These are phyloP conservation scores for Sinocyclocheilus rhinocerous DNA, from an alignment of 2,113 vertebrate genomes.

Conservation along the genomic window DNA sequence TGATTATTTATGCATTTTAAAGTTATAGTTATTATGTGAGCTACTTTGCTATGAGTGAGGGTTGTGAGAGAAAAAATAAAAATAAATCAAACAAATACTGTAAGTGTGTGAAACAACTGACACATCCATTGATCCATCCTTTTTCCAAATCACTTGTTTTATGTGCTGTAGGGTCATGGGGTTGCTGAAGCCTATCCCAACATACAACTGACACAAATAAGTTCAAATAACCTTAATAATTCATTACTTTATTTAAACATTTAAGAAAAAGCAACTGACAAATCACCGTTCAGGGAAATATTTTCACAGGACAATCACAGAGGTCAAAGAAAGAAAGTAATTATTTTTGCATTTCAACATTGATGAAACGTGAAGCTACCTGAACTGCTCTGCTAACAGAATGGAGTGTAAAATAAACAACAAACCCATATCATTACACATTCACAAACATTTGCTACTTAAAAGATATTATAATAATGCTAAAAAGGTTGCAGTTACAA, in stretches of 20 bases:
- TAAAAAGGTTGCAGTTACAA: not conserved
- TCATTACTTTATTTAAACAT: constrained; percentile 14
- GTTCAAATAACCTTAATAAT: not conserved
- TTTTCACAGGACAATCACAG: no score
- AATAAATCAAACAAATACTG: not conserved
- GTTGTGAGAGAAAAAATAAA: not conserved
- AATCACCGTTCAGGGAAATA: not conserved
- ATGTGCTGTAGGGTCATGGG: not conserved
- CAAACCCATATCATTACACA: not conserved
- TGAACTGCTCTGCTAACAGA: not conserved
- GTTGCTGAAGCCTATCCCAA: not conserved
- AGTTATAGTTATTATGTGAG: not conserved
- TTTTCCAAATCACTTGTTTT: not conserved
- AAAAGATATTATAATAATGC: not conserved
- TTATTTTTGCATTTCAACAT: not conserved
- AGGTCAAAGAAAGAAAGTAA: not conserved
- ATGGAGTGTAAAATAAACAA: not conserved
- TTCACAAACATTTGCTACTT: not conserved
- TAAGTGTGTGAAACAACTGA: not conserved
- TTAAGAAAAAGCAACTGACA: no score
- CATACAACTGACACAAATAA: not conserved
- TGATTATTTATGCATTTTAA: not conserved
- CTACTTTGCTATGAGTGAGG: not conserved
- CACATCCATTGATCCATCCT: not conserved
- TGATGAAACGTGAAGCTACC: not conserved